phyloP scores from a whole-genome alignment of 1,140 invertebrate genomes.

The Orussus abietinus region DNA sequence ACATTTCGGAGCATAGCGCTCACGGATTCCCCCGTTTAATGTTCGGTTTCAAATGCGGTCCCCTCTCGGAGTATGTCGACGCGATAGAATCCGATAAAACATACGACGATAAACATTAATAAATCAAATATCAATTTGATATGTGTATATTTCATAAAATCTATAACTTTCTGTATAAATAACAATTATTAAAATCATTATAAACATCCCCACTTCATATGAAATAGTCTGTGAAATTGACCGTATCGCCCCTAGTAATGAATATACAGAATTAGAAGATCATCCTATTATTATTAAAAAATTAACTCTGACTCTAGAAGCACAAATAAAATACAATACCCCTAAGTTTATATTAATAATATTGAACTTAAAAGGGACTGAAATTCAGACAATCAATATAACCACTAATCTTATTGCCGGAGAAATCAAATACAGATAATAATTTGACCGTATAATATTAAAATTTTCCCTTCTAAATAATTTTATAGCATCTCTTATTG shows the following conservation, averaged over 20 bases:
- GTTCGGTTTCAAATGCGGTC: too few relatives aligned
- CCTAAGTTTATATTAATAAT: slow-evolving; percentile 47
- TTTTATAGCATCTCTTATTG: slow-evolving; percentile 65
- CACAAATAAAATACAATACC: slow-evolving; percentile 55
- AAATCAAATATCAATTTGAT: slow-evolving; percentile 52
- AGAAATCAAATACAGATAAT: slow-evolving; percentile 55
- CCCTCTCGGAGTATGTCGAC: too few relatives aligned
- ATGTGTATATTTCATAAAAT: slow-evolving; percentile 14
- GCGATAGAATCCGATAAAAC: too few relatives aligned
- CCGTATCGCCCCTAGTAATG: slow-evolving; percentile 61
- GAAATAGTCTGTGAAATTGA: slow-evolving; percentile 64
- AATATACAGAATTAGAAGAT: slow-evolving; percentile 63
- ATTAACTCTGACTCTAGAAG: slow-evolving; percentile 59
- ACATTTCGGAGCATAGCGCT: too few relatives aligned
- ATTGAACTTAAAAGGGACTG: slow-evolving; percentile 51
- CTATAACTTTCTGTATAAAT: slow-evolving; percentile 41
- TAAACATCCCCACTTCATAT: slow-evolving; percentile 62
- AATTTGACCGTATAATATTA: slow-evolving; percentile 53
- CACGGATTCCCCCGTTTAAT: too few relatives aligned
- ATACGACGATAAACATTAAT: too few relatives aligned
- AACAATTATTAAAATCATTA: slow-evolving; percentile 56
- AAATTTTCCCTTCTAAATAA: slow-evolving; percentile 61
- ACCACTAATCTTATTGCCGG: slow-evolving; percentile 58
- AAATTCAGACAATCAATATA: slow-evolving; percentile 54
- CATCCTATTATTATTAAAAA: slow-evolving; percentile 58